Percentiles rank a stretch among this genome's conserved stretches.
phyloP scores from a whole-genome alignment of 2,888 invertebrate genomes.

The Glaucopsyche alexis region DNA sequence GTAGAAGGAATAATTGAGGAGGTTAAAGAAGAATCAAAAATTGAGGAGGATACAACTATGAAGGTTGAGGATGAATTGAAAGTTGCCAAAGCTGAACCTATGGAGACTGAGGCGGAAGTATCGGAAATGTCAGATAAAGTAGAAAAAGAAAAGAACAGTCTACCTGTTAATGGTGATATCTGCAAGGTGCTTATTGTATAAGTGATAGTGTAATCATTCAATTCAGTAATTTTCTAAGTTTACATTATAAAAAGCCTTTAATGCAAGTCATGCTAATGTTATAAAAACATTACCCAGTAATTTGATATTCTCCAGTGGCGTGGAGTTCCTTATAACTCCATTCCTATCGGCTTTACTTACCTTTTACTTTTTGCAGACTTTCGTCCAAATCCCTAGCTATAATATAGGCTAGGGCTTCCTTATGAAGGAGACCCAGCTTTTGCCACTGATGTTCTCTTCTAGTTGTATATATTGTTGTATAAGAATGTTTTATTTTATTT shows the following conservation, averaged over 20 bases:
- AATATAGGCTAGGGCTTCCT: no score
- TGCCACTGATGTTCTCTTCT: neutral
- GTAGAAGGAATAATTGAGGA: constrained; percentile 28
- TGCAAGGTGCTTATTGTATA: constrained; percentile 51
- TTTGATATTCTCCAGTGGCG: neutral
- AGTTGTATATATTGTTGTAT: no score
- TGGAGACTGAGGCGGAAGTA: constrained; percentile 55
- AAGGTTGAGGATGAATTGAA: constrained; percentile 29
- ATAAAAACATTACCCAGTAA: neutral
- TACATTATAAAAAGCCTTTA: neutral
- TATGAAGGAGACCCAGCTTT: no score
- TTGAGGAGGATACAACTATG: constrained; percentile 26
- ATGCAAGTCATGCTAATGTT: neutral
- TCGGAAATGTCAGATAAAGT: constrained; percentile 47
- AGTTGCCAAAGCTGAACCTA: constrained; percentile 30
- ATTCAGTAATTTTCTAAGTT: neutral
- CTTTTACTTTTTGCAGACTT: no score
- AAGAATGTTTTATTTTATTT: neutral
- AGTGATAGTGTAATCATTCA: neutral
- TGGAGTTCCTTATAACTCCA: no score
- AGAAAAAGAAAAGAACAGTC: constrained; percentile 57
- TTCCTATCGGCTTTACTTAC: no score
- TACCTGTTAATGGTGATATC: constrained; percentile 67
- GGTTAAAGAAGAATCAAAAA: constrained; percentile 30
- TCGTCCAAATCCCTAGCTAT: no score